Evolutionary conservation across 2,888 invertebrate genomes (phyloP).

Genomic region (Empis stercorea): DNA sequence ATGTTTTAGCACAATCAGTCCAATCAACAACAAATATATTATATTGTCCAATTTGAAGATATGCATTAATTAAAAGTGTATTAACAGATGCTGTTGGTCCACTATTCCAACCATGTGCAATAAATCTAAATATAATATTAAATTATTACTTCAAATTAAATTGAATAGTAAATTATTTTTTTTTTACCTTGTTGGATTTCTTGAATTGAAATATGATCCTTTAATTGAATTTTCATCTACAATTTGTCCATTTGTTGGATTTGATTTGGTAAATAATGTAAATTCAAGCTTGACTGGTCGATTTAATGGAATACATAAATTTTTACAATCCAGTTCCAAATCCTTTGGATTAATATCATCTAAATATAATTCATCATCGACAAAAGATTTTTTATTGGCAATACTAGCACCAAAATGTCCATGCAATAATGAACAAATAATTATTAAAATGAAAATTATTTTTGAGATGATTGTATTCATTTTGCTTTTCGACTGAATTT

Average conservation of each 20-base stretch:
- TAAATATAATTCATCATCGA: no score
- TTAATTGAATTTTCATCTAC: not conserved
- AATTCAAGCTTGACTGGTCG: no score
- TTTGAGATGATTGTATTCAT: no score
- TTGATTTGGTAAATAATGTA: not conserved
- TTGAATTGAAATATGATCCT: not conserved
- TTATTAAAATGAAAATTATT: no score
- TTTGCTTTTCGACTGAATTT: no score
- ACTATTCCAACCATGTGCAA: conserved; percentile 44
- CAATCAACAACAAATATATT: conserved; percentile 47
- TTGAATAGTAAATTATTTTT: no score
- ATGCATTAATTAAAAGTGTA: conserved; percentile 26
- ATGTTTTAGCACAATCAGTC: conserved; percentile 39
- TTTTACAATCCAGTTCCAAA: no score
- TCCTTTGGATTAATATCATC: no score
- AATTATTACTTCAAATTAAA: not conserved
- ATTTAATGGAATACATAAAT: no score
- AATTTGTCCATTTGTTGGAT: not conserved
- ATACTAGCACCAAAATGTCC: no score
- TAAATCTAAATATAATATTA: conserved; percentile 12
- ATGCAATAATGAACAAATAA: no score
- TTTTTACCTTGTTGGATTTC: not conserved
- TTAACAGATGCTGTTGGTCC: conserved; percentile 32
- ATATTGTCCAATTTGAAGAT: conserved; percentile 40
- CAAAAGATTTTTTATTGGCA: no score